Evolutionary conservation across 2,797 vertebrate genomes (phyloP).

Genomic region (Etheostoma perlongum): DNA sequence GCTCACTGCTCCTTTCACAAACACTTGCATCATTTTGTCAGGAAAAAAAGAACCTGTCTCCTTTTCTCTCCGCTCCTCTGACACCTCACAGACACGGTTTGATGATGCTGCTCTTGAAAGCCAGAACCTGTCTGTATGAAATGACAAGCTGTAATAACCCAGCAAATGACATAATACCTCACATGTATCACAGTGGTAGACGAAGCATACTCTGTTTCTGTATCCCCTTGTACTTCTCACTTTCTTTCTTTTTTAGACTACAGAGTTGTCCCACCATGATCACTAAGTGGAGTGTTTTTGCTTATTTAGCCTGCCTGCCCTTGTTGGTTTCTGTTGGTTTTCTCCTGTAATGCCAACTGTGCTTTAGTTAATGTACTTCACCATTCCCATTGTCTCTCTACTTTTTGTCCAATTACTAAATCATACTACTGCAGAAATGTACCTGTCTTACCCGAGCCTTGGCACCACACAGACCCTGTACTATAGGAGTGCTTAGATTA

Average conservation of each 20-base stretch:
- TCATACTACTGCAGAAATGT: neutral
- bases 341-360: neutral
- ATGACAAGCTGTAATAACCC: constrained; percentile 42
- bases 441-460: neutral
- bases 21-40: constrained; percentile 73
- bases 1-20: constrained; percentile 61
- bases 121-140: constrained; percentile 29
- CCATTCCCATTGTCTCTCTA: neutral
- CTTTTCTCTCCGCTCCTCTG: constrained; percentile 46
- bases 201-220: neutral
- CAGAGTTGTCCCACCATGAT: constrained; percentile 41
- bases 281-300: neutral
- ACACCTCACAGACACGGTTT: constrained; percentile 67
- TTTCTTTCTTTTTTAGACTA: constrained; percentile 5
- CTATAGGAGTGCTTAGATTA: neutral
- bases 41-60: constrained; percentile 54
- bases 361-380: neutral
- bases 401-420: constrained; percentile 4
- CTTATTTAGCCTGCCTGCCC: neutral
- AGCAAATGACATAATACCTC: constrained; percentile 42
- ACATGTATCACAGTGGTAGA: constrained; percentile 26
- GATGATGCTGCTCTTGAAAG: constrained; percentile 60
- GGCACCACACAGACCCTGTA: neutral
- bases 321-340: neutral
- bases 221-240: neutral